Evolutionary conservation across 2,797 vertebrate species (phyloP), one percentile per base, ranked within the genome.

Genomic region (Pseudopleuronectes americanus): DNA sequence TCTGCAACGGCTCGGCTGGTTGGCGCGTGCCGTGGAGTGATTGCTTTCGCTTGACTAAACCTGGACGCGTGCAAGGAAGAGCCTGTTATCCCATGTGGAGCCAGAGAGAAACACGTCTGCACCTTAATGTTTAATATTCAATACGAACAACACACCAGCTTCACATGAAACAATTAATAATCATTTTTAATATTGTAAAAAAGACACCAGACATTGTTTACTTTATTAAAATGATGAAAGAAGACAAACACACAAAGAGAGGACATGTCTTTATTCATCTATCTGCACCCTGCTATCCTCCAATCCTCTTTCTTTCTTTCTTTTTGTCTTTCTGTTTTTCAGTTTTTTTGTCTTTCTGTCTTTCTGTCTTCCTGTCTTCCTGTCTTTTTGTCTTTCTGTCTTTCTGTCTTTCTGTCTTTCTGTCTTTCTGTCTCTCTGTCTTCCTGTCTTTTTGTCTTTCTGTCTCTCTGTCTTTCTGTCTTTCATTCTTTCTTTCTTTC

Each of bases 201-300:
- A 87, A 53, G 28, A 90, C 58, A 84, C 81, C 56, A 89, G 71
- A 68, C 73, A 68, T 74, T 62, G 79, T 8, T 0, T 21, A 22
- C 24, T 92, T 93, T 92, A 93, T 92, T 93, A 2, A 47, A 19
- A 24, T 41, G 7, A 19, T 55, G 28, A 89, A 87, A 71, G 19
- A 83, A 85, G 23, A 86, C 73, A 6, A 86, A 75, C 67, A 88
- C 80, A 88, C 87, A 81, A 75, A 77, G 57, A 80, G 41, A 70
- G 17, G 26, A 72, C 76, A 61, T 58, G 0, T 1, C 45, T 93
- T 93, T 93, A 93, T 93, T 92, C 45, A 59, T 60, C 23, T 5
- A 49, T 54, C 28, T 43, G 4, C n/a, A 54, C n/a, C 23, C 17
- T 21, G 19, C 16, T 16, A 45, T 21, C 22, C 38, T 1, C 0